Base-by-base conservation (phyloP, 2,888 invertebrate genomes). In the Tortrix viridana region DNA sequence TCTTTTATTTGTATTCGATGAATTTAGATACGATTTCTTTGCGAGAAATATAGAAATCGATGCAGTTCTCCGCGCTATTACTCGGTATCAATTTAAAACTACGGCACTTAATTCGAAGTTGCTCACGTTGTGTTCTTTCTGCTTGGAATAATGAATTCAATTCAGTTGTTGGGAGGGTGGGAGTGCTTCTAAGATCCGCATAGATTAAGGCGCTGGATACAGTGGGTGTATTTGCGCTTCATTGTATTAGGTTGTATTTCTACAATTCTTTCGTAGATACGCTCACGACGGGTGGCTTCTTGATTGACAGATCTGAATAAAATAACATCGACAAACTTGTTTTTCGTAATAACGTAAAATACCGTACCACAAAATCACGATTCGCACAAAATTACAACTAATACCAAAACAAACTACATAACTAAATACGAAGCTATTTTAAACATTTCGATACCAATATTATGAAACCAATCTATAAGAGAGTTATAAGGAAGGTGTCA, bases 1-100 rank as follows among this genome's bases (percentile, higher is more conserved):
- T 79, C 75, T 85, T 85, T 81, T 84, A 84, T 86, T 86, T 86
- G 78, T 80, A 78, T 82, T 82, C 84, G 77, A 85, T 86, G 81
- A 86, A 87, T 86, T 85, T 82, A 82, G 82, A 84, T 83, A 81
- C 80, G 78, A 80, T 83, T 82, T 80, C 76, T 81, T 81, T 68
- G 69, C 65, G 64, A 71, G 67, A 67, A 67, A 71, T 70, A 77
- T 78, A 76, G 76, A 79, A 80, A 80, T 76, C 71, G 73, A 71
- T 77, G 75, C 75, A 77, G 75, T 79, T 76, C 76, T 69, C 74
- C 71, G 64, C 71, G 72, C 70, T 68, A 69, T 71, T 66, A 69
- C 63, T 67, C 71, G 71, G 74, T 73, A 74, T 76, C 78, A 74
- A 76, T 76, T 77, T 74, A 76, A 71, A 73, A 73, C 68, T 73